Percentiles rank a stretch among this genome's conserved stretches.
Conservation (phyloP, 2,888 invertebrate genomes). For the Blomia tropicalis region DNA sequence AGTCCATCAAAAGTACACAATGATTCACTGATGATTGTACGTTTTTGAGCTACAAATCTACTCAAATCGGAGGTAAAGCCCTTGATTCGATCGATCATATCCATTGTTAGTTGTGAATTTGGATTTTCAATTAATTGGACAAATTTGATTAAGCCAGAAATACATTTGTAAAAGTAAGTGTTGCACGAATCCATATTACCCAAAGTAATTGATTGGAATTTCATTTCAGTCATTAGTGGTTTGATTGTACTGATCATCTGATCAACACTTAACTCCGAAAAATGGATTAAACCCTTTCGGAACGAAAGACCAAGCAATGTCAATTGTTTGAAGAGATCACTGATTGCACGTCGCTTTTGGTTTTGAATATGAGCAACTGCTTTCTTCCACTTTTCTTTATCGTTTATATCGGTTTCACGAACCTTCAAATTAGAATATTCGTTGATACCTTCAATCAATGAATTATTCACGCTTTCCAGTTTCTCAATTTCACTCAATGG, state of each 20-base stretch:
- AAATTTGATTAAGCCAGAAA: constrained; percentile 51
- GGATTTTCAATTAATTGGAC: constrained; percentile 44
- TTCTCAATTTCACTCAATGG: constrained; percentile 44
- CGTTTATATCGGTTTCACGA: constrained; percentile 32
- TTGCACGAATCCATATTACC: constrained; percentile 16
- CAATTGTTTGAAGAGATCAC: constrained; percentile 67
- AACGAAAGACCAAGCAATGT: constrained; percentile 50
- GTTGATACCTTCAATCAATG: constrained; percentile 38
- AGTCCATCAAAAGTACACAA: not conserved
- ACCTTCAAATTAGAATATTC: constrained; percentile 52
- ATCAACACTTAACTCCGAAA: constrained; percentile 31
- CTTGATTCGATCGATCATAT: constrained; percentile 64
- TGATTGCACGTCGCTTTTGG: constrained; percentile 50
- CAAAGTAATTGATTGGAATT: not conserved
- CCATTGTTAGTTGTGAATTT: constrained; percentile 57
- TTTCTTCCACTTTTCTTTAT: constrained; percentile 25
- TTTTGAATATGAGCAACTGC: constrained; percentile 21
- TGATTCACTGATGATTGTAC: not conserved
- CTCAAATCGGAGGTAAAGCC: constrained; percentile 67
- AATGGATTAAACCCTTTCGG: constrained; percentile 49
- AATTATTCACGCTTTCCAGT: constrained; percentile 37
- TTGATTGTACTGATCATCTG: constrained; percentile 26
- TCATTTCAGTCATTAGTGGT: not conserved
- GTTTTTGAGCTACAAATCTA: constrained; percentile 29
- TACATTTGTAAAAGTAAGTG: constrained; percentile 47